Evolutionary conservation across 2,888 invertebrate genomes (phyloP).

Genomic region (Standfussiana lucernea): DNA sequence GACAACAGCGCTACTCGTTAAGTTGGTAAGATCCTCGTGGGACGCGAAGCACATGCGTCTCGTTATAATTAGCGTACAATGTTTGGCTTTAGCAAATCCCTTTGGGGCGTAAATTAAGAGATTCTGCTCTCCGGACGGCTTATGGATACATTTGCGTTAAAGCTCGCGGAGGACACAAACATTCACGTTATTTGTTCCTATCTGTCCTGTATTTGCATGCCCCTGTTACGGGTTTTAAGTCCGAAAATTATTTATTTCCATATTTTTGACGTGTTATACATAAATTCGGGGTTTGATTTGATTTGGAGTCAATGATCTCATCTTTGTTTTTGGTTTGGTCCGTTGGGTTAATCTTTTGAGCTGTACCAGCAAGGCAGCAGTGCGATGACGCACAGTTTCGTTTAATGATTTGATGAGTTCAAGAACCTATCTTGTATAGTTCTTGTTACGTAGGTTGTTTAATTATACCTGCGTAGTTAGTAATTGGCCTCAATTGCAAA

Average conservation of each 20-base stretch:
- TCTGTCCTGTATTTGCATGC: constrained; percentile 75
- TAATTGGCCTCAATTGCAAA: constrained; percentile 53
- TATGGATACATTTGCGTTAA: constrained; percentile 86
- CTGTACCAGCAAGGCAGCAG: neutral
- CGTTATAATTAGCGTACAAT: constrained; percentile 91
- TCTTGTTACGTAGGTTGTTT: constrained; percentile 36
- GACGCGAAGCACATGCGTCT: constrained; percentile 86
- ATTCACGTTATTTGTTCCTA: constrained; percentile 74
- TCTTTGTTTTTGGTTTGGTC: constrained; percentile 22
- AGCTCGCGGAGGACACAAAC: constrained; percentile 75
- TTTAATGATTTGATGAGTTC: constrained; percentile 46
- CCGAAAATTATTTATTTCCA: constrained; percentile 73
- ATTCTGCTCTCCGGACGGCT: constrained; percentile 85
- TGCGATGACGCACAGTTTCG: constrained; percentile 40
- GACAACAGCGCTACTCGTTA: constrained; percentile 78
- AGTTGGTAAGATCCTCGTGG: constrained; percentile 87
- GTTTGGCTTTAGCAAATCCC: constrained; percentile 90
- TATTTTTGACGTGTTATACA: constrained; percentile 63
- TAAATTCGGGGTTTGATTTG: constrained; percentile 62
- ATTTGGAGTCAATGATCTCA: constrained; percentile 30
- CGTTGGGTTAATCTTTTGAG: constrained; percentile 24
- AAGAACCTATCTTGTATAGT: constrained; percentile 46
- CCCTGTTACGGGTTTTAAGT: constrained; percentile 71
- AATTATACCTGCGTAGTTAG: constrained; percentile 49
- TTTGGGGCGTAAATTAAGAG: constrained; percentile 91